Evolutionary conservation across 2,888 invertebrate species (phyloP).

Genomic region (Patella pellucida): DNA sequence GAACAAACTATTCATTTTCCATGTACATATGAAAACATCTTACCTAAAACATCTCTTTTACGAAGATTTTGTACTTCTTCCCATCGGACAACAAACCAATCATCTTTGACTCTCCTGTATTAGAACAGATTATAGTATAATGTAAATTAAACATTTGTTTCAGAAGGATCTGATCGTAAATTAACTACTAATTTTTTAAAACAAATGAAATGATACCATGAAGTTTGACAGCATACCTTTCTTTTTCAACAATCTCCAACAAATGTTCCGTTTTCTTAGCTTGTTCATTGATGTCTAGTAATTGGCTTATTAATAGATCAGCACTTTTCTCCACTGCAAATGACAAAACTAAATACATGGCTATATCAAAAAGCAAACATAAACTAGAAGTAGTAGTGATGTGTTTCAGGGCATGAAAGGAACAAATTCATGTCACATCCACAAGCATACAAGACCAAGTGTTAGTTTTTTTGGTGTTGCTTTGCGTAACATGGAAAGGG

Average conservation of each 20-base stretch:
- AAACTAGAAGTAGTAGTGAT: no score
- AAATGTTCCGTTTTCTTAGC: conserved; percentile 64
- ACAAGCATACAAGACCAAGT: no score
- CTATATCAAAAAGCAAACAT: no score
- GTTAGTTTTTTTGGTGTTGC: no score
- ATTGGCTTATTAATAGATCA: conserved; percentile 50
- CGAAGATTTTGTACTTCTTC: conserved; percentile 65
- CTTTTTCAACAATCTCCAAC: conserved; percentile 64
- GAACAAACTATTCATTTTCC: no score
- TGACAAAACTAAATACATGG: not conserved
- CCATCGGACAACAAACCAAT: conserved; percentile 63
- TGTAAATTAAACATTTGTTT: no score
- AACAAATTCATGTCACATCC: no score
- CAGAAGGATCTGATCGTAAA: no score
- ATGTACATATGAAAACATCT: conserved; percentile 21
- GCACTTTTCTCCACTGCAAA: conserved; percentile 56
- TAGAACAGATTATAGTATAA: conserved; percentile 12
- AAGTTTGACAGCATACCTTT: conserved; percentile 49
- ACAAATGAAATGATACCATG: no score
- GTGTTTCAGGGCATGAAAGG: no score
- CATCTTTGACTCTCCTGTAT: conserved; percentile 63
- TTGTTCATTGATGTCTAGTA: conserved; percentile 64
- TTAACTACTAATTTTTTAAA: no score
- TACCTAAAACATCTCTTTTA: conserved; percentile 67
- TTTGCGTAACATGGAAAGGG: no score